These are phyloP conservation scores for Rhegmatorhina hoffmannsi DNA, from an alignment of 2,113 vertebrate genomes.

Conservation along the genomic window DNA sequence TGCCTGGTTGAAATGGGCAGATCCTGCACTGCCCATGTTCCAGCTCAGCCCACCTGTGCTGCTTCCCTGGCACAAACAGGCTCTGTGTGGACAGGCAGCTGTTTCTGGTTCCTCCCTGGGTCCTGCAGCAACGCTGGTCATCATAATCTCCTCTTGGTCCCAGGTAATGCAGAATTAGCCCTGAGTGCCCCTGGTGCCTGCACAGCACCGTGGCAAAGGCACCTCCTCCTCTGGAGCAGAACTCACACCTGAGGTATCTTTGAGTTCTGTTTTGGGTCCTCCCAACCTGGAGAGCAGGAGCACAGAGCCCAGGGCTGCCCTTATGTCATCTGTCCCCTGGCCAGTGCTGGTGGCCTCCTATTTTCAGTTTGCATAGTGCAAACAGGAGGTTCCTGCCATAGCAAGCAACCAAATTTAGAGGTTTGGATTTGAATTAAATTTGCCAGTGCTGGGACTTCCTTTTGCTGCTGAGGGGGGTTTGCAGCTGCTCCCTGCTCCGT, in stretches of 20 bases:
- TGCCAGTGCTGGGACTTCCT: constrained; percentile 78
- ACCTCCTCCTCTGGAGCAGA: neutral
- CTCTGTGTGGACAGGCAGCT: neutral
- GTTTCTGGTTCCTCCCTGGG: neutral
- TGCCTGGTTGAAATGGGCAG: neutral
- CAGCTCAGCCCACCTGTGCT: neutral
- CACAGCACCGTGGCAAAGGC: neutral
- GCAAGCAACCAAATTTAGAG: constrained; percentile 82
- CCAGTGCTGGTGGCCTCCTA: neutral
- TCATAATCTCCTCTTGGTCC: neutral
- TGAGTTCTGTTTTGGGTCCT: neutral
- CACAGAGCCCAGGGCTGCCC: accelerated
- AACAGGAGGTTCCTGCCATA: constrained; percentile 76
- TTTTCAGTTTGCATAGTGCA: constrained; percentile 77
- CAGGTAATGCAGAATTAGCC: neutral
- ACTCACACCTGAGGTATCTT: neutral
- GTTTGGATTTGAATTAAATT: constrained; percentile 87
- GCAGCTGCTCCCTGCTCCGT: constrained; percentile 70
- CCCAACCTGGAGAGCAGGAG: neutral
- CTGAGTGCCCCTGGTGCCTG: neutral
- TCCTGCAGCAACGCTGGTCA: neutral
- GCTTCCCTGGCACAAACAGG: neutral
- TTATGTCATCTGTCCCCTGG: neutral
- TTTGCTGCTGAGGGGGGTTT: constrained; percentile 41
- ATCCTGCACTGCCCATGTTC: accelerated